Percentiles rank a stretch among this genome's conserved stretches.
Evolutionary conservation across 1,140 invertebrate species (phyloP).

Genomic region (Drosophila asahinai): DNA sequence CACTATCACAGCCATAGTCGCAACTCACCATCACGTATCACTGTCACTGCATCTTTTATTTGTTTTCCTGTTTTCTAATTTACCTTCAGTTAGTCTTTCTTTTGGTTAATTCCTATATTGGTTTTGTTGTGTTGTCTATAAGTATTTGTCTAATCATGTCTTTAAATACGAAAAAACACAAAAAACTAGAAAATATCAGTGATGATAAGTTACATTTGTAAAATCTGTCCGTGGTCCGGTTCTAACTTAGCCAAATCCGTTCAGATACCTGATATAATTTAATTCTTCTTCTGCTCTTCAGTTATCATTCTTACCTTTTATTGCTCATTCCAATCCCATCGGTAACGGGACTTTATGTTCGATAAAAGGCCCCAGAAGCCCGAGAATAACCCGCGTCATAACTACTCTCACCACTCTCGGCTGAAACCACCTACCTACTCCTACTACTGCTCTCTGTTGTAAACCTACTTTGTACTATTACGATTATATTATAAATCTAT

Average conservation of each 20-base stretch:
- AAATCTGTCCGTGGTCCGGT: constrained; percentile 12
- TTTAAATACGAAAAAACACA: constrained; percentile 1
- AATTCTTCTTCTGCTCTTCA: constrained; percentile 15
- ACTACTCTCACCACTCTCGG: constrained; percentile 69
- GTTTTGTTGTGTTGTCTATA: constrained; percentile 8
- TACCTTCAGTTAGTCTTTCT: constrained; percentile 2
- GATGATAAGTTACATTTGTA: not conserved
- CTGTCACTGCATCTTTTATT: constrained; percentile 15
- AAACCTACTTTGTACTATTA: constrained; percentile 34
- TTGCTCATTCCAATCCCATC: constrained; percentile 27
- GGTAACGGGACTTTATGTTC: constrained; percentile 19
- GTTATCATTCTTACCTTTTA: constrained; percentile 23
- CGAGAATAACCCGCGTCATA: constrained; percentile 16
- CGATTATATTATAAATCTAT: constrained; percentile 19
- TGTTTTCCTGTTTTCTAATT: constrained; percentile 15
- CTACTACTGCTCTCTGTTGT: constrained; percentile 46
- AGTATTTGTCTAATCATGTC: constrained; percentile 32
- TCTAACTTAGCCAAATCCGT: constrained; percentile 1
- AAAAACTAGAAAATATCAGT: not conserved
- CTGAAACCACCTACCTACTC: constrained; percentile 48
- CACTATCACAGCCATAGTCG: too few relatives aligned
- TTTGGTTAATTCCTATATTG: not conserved
- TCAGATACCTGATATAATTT: constrained; percentile 20
- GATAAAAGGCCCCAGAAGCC: constrained; percentile 5
- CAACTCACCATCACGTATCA: constrained; percentile 28